phyloP scores from a whole-genome alignment of 2,888 invertebrate species.

The Drosophila mimica region DNA sequence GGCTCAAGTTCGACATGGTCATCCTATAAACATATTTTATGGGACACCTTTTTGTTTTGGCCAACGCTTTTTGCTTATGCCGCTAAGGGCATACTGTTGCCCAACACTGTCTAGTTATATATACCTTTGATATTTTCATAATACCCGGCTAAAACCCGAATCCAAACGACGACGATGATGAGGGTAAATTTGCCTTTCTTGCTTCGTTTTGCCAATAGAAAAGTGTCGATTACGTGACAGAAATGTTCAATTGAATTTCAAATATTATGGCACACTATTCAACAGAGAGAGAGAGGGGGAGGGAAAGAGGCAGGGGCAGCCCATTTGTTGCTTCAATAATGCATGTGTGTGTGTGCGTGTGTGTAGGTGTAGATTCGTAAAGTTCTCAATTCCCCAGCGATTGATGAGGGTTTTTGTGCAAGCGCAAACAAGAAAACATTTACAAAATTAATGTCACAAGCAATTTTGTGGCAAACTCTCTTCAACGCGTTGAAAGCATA shows the following conservation, averaged over 20 bases:
- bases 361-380: conserved; percentile 8
- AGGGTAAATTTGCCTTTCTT: conserved; percentile 66
- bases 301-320: not conserved
- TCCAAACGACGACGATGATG: conserved; percentile 45
- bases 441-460: conserved; percentile 69
- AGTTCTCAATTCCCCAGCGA: conserved; percentile 56
- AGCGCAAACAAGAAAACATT: conserved; percentile 45
- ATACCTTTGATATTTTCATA: conserved; percentile 64
- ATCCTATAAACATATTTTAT: conserved; percentile 66
- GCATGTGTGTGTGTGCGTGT: conserved; percentile 37
- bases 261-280: conserved; percentile 62
- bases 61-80: conserved; percentile 62
- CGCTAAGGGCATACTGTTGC: conserved; percentile 54
- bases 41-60: conserved; percentile 56
- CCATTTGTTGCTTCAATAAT: conserved; percentile 80
- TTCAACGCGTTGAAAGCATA: conserved; percentile 18
- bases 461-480: conserved; percentile 40
- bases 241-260: conserved; percentile 80
- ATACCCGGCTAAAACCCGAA: conserved; percentile 25
- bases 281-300: conserved; percentile 4
- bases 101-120: conserved; percentile 18
- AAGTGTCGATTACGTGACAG: conserved; percentile 78
- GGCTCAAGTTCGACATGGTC: conserved; percentile 6
- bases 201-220: conserved; percentile 65
- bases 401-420: conserved; percentile 60